These are phyloP conservation scores for Pogonognathellus flavescens DNA, from an alignment of 1,140 invertebrate genomes.

Conservation along the genomic window DNA sequence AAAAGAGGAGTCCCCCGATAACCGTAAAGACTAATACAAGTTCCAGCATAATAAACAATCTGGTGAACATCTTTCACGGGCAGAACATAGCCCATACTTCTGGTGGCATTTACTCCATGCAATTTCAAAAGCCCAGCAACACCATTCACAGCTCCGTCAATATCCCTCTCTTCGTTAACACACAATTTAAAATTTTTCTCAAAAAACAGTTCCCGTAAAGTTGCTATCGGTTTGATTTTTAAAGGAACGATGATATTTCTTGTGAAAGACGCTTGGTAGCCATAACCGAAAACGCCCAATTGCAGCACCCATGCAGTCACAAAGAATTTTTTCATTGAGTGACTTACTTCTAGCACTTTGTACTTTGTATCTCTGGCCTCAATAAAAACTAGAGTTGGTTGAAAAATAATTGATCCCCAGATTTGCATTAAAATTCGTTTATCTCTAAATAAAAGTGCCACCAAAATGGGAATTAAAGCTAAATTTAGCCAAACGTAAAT, in stretches of 20 bases:
- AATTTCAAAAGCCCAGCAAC: too few species aligned
- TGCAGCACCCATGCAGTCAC: background rate
- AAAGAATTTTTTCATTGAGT: background rate
- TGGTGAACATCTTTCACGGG: background rate
- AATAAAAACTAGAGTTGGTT: background rate
- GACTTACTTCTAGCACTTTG: too few species aligned
- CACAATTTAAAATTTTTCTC: constrained; percentile 5
- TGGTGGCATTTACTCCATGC: background rate
- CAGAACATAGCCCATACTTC: background rate
- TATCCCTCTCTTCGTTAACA: background rate
- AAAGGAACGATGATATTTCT: background rate
- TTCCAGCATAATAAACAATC: background rate
- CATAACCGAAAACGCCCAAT: background rate
- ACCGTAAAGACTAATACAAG: background rate
- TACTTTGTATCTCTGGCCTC: background rate
- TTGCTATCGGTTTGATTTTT: background rate
- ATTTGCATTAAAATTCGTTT: background rate
- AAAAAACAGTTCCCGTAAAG: background rate
- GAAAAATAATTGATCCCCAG: background rate
- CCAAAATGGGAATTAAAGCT: background rate
- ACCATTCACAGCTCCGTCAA: background rate
- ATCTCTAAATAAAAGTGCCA: background rate
- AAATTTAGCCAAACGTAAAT: background rate
- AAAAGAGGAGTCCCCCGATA: background rate
- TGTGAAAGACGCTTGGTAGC: background rate